Evolutionary conservation across 2,888 invertebrate genomes (phyloP).

Genomic region (Eumerus sabulonum): DNA sequence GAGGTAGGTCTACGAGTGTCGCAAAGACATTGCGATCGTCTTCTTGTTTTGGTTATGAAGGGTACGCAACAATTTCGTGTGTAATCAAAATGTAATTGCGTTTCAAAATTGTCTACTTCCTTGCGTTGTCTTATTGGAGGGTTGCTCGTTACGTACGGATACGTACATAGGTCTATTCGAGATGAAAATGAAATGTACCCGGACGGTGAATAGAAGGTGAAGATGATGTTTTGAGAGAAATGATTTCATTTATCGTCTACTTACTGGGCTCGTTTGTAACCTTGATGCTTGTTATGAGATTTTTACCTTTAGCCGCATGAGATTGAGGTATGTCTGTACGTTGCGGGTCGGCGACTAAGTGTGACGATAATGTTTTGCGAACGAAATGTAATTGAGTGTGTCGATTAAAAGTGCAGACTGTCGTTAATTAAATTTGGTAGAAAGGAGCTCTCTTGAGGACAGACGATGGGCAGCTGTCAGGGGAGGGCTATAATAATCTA

Average conservation of each 20-base stretch:
- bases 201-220: slow-evolving; percentile 14
- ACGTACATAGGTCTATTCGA: too few relatives aligned
- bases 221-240: slow-evolving; percentile 34
- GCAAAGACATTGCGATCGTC: background rate
- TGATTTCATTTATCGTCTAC: slow-evolving; percentile 60
- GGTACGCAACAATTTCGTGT: slow-evolving; percentile 63
- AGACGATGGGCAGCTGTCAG: too few relatives aligned
- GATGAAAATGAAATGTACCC: too few relatives aligned
- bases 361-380: slow-evolving; percentile 12
- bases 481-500: background rate
- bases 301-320: background rate
- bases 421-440: slow-evolving; percentile 37
- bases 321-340: too few relatives aligned
- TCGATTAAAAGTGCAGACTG: slow-evolving; percentile 20
- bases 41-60: slow-evolving; percentile 3
- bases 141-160: slow-evolving; percentile 16
- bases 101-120: slow-evolving; percentile 64
- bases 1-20: too few relatives aligned
- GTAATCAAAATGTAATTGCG: slow-evolving; percentile 67
- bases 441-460: too few relatives aligned
- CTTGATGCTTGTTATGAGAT: slow-evolving; percentile 46
- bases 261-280: slow-evolving; percentile 47
- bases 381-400: slow-evolving; percentile 46
- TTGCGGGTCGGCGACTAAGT: too few relatives aligned
- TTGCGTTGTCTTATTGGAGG: slow-evolving; percentile 35